Percentiles rank a stretch among this genome's conserved stretches.
Conservation (phyloP, 1,140 invertebrate genomes). For the Drosophila arizonae region DNA sequence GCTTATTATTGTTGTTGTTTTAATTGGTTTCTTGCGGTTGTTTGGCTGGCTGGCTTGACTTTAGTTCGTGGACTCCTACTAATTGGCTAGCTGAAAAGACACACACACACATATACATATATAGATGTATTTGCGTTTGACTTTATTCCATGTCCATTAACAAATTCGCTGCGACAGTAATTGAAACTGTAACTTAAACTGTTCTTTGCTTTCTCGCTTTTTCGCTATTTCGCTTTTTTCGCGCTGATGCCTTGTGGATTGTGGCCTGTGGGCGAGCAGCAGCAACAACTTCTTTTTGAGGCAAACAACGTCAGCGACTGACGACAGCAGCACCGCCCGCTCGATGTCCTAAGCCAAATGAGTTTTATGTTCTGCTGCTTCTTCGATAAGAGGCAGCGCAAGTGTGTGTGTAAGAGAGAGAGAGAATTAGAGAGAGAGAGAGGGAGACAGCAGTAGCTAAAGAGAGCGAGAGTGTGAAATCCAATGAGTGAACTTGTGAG, state of each 20-base stretch:
- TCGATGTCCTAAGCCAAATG: conserved; percentile 21
- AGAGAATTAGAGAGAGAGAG: not conserved
- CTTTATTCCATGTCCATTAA: conserved; percentile 9
- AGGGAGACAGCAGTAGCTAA: conserved; percentile 8
- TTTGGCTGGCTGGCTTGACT: not conserved
- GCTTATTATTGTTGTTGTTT: conserved; percentile 11
- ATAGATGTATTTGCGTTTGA: not conserved
- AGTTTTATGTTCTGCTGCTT: not conserved
- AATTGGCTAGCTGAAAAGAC: conserved; percentile 18
- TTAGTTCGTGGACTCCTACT: not conserved
- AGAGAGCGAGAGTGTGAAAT: conserved; percentile 11
- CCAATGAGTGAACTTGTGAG: conserved; percentile 31
- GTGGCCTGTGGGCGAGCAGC: conserved; percentile 10
- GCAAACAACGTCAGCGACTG: conserved; percentile 75
- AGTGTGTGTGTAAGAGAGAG: not conserved
- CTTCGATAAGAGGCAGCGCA: not conserved
- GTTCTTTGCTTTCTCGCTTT: conserved; percentile 3
- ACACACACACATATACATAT: conserved; percentile 10
- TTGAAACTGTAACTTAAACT: not conserved
- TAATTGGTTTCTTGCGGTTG: conserved; percentile 4
- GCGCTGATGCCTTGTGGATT: not conserved
- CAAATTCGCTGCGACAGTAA: conserved; percentile 1
- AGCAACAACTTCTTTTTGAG: conserved; percentile 70
- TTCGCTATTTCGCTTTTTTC: not conserved
- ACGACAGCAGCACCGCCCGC: conserved; percentile 60